phyloP scores from a whole-genome alignment of 2,113 vertebrate species.

The crab-eating macaque (Macaca fascicularis) region T2T-MFA8v1.1 NC_088388.1:36224501-36225000 shows the following conservation, averaged over 20 bases:
- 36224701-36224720: not conserved
- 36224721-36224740: not conserved
- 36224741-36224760: not conserved
- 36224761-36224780: not conserved
- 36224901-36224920: no score
- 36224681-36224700: not conserved
- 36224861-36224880: not conserved
- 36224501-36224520: not conserved
- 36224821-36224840: not conserved
- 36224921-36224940: no score
- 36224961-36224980: not conserved
- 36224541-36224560: not conserved
- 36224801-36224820: not conserved
- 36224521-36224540: not conserved
- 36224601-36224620: not conserved
- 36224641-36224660: not conserved
- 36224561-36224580: not conserved
- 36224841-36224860: not conserved
- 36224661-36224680: not conserved
- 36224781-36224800: not conserved
- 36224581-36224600: constrained; percentile 6
- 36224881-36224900: not conserved
- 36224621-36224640: not conserved
- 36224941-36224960: accelerated
- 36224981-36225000: not conserved